These are phyloP conservation scores for Antedon bifida DNA, from an alignment of 35 echinoderm and acorn worm genomes.

Conservation along the genomic window DNA sequence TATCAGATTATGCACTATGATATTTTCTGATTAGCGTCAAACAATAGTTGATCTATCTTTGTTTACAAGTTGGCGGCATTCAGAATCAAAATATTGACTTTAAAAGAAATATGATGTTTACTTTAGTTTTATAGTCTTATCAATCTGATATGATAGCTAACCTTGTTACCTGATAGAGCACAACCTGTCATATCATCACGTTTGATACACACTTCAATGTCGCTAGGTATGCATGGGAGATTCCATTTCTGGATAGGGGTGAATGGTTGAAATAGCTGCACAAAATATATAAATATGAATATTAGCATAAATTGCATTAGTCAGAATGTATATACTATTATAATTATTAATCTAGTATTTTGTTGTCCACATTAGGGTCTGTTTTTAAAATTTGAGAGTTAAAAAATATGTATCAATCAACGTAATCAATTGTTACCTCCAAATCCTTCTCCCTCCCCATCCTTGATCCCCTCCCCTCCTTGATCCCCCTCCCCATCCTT, in stretches of 20 bases:
- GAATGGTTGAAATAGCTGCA: slow-evolving; percentile 33
- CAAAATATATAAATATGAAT: neutral
- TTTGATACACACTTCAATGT: slow-evolving; percentile 66
- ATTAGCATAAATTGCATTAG: neutral
- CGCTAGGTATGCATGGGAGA: slow-evolving; percentile 52
- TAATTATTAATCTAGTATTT: neutral
- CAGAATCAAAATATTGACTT: neutral
- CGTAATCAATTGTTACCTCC: too few species aligned
- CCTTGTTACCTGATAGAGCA: slow-evolving; percentile 64
- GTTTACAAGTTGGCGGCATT: too few species aligned
- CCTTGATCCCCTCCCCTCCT: too few species aligned
- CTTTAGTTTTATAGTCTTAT: neutral
- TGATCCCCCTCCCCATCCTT: too few species aligned
- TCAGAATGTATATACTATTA: neutral
- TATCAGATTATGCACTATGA: too few species aligned
- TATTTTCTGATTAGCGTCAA: too few species aligned
- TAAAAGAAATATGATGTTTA: neutral
- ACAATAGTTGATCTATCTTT: too few species aligned
- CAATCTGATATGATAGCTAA: neutral
- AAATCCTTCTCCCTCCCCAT: too few species aligned
- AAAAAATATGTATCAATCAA: too few species aligned
- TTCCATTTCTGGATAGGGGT: slow-evolving; percentile 77
- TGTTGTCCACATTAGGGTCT: too few species aligned
- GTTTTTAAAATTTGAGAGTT: too few species aligned
- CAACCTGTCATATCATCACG: slow-evolving; percentile 75